Conservation (phyloP, 2,113 vertebrate genomes). For the Solea senegalensis region DNA sequence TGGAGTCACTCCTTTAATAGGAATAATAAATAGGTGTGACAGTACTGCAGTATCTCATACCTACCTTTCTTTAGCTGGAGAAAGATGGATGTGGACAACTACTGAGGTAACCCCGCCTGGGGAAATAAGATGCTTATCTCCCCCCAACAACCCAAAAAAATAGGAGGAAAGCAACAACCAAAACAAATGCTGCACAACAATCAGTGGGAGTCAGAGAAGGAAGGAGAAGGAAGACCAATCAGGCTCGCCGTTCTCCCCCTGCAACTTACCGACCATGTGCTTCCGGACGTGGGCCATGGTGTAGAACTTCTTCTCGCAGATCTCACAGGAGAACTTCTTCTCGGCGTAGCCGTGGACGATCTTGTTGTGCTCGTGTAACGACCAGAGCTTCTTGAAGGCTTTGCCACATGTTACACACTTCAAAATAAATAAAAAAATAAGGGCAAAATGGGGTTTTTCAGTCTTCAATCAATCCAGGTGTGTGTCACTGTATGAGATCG, state of each 20-base stretch:
- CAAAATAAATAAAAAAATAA: neutral
- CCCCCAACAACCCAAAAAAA: no score
- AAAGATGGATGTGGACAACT: constrained; percentile 3
- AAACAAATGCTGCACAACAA: constrained; percentile 49
- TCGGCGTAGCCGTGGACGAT: constrained; percentile 93
- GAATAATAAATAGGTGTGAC: neutral
- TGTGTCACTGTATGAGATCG: no score
- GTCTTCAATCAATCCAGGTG: no score
- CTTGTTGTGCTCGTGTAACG: constrained; percentile 94
- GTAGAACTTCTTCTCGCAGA: constrained; percentile 97
- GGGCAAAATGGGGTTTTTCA: no score
- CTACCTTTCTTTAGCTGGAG: neutral
- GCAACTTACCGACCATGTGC: constrained; percentile 97
- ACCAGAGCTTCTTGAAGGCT: constrained; percentile 97
- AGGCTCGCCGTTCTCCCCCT: neutral
- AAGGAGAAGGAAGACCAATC: neutral
- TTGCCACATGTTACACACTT: constrained; percentile 95
- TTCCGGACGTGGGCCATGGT: constrained; percentile 98
- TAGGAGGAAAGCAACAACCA: constrained; percentile 62
- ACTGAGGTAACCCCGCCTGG: constrained; percentile 3
- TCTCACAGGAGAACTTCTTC: constrained; percentile 96
- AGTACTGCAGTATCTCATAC: neutral
- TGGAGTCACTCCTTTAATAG: constrained; percentile 16
- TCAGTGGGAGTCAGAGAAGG: constrained; percentile 26
- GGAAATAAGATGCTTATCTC: constrained; percentile 57